Evolutionary conservation across 2,797 vertebrate species (phyloP).

Genomic region (Sphenopsis melanotis): DNA sequence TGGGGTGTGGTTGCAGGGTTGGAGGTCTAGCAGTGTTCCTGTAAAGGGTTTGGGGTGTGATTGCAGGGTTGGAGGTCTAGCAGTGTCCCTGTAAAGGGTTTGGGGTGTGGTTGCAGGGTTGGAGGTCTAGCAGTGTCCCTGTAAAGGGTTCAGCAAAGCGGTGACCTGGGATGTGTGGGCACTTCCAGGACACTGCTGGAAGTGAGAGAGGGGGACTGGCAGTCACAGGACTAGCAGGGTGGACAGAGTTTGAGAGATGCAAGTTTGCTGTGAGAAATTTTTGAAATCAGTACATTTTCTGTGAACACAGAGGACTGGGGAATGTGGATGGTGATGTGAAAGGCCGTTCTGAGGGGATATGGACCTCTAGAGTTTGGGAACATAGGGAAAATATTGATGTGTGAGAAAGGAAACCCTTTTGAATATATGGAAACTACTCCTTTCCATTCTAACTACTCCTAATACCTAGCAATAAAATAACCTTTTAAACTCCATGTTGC

Average conservation of each 20-base stretch:
- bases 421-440: accelerated
- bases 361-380: neutral
- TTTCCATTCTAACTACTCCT: neutral
- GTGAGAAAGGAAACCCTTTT: neutral
- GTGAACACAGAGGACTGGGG: neutral
- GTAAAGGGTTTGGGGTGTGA: neutral
- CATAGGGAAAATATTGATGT: neutral
- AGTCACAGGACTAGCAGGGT: neutral
- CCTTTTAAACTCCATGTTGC: neutral
- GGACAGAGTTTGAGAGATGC: accelerated
- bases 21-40: neutral
- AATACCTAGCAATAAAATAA: neutral
- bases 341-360: accelerated
- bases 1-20: neutral
- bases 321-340: neutral
- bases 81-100: neutral
- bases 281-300: neutral
- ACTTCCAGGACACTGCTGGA: neutral
- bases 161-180: neutral
- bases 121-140: neutral
- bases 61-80: too few species aligned
- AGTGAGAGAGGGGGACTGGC: neutral
- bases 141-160: neutral
- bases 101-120: neutral
- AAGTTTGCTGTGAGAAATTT: neutral